These are phyloP conservation scores for Andrena flavipes DNA, from an alignment of 2,888 invertebrate genomes.

Conservation along the genomic window DNA sequence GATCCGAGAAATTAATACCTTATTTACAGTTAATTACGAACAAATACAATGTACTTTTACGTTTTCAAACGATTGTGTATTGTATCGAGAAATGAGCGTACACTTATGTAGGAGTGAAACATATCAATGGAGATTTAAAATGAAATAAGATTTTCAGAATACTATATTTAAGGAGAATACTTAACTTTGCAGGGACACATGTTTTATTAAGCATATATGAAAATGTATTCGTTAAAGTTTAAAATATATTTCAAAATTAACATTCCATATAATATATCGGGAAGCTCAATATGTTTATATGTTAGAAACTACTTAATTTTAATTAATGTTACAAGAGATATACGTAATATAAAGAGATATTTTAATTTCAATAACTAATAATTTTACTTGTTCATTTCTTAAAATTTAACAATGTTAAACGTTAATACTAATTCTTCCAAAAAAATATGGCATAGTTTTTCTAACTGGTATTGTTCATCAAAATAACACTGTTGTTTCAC, in stretches of 20 bases:
- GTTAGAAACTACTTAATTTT: conserved; percentile 15
- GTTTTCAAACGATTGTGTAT: not conserved
- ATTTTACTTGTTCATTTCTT: not conserved
- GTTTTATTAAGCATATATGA: not conserved
- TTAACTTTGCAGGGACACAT: not conserved
- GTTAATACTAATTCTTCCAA: not conserved
- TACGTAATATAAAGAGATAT: not conserved
- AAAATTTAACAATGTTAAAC: conserved; percentile 9
- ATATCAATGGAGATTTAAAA: conserved; percentile 30
- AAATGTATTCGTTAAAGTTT: not conserved
- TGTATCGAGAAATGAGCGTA: not conserved
- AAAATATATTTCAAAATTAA: conserved; percentile 19
- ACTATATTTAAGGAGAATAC: not conserved
- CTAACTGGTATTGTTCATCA: not conserved
- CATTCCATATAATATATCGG: conserved; percentile 3
- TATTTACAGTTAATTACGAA: conserved; percentile 7
- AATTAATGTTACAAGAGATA: not conserved
- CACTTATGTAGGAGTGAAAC: conserved; percentile 24
- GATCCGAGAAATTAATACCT: conserved; percentile 1
- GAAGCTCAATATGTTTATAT: conserved; percentile 1
- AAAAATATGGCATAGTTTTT: not conserved
- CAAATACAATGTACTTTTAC: conserved; percentile 6
- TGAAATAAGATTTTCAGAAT: conserved; percentile 1
- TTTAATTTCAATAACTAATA: not conserved
- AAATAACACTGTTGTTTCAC: conserved; percentile 20